phyloP scores from a whole-genome alignment of 2,113 vertebrate genomes.

The Paratilapia polleni region DNA sequence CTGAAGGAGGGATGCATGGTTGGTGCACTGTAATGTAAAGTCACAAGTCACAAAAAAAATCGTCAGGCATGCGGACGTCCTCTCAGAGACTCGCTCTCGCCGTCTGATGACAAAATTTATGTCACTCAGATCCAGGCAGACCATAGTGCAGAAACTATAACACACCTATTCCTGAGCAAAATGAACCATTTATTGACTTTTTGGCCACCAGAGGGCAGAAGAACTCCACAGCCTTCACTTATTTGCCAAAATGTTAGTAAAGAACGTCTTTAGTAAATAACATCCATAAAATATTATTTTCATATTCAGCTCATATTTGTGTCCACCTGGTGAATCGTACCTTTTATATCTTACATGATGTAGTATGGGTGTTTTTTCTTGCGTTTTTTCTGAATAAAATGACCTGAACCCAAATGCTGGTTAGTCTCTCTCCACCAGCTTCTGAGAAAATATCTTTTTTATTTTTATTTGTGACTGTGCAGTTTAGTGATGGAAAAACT shows the following conservation, averaged over 20 bases:
- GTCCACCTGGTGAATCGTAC: not conserved
- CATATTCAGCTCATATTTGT: not conserved
- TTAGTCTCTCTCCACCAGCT: too few relatives aligned
- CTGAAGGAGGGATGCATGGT: not conserved
- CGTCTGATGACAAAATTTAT: not conserved
- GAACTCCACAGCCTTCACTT: not conserved
- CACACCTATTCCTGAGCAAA: not conserved
- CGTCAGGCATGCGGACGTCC: not conserved
- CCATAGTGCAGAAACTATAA: too few relatives aligned
- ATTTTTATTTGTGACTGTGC: too few relatives aligned
- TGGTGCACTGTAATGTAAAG: not conserved
- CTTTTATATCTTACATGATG: not conserved
- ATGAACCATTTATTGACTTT: not conserved
- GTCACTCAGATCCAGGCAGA: not conserved
- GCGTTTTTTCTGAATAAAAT: not conserved
- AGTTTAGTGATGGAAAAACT: too few relatives aligned
- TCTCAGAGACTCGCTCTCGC: not conserved
- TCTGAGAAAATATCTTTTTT: too few relatives aligned
- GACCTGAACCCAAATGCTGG: not conserved
- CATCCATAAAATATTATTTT: not conserved
- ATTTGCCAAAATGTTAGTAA: not conserved
- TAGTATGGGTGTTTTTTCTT: not conserved
- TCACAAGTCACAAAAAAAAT: too few relatives aligned
- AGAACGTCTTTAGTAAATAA: not conserved
- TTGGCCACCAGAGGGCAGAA: not conserved